Conservation (phyloP, 2,888 invertebrate genomes). For the Pediacus dermestoides region DNA sequence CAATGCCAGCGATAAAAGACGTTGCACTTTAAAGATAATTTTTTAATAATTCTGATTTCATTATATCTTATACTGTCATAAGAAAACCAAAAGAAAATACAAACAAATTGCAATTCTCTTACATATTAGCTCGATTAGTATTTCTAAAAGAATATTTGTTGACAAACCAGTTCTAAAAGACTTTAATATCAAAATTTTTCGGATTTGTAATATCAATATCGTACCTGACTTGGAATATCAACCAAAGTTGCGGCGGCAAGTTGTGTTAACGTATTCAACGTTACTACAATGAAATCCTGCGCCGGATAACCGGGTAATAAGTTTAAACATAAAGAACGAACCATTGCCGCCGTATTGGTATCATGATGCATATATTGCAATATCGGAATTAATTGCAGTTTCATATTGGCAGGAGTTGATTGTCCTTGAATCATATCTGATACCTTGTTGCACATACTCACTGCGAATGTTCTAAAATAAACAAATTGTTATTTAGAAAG, state of each 20-base stretch:
- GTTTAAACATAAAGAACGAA: slow-evolving; percentile 69
- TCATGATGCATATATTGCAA: slow-evolving; percentile 90
- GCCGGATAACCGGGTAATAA: slow-evolving; percentile 75
- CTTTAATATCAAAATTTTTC: too few relatives aligned
- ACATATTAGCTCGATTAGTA: too few relatives aligned
- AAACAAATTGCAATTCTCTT: too few relatives aligned
- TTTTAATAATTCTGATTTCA: too few relatives aligned
- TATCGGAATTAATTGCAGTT: slow-evolving; percentile 85
- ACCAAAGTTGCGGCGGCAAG: slow-evolving; percentile 85
- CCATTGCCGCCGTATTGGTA: slow-evolving; percentile 60
- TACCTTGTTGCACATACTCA: slow-evolving; percentile 92
- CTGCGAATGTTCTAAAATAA: slow-evolving; percentile 78
- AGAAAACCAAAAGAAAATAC: too few relatives aligned
- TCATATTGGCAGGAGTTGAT: slow-evolving; percentile 88
- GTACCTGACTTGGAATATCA: slow-evolving; percentile 85
- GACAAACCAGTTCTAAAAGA: too few relatives aligned
- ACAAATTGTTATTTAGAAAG: slow-evolving; percentile 6
- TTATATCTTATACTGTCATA: too few relatives aligned
- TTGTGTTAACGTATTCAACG: slow-evolving; percentile 81
- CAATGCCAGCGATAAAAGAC: too few relatives aligned
- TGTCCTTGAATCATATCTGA: slow-evolving; percentile 93
- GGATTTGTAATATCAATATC: too few relatives aligned
- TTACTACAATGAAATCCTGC: slow-evolving; percentile 75
- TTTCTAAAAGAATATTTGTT: too few relatives aligned
- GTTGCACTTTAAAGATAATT: too few relatives aligned